Base-by-base conservation (phyloP, 2,113 vertebrate species). In the Danionella cerebrum region DNA sequence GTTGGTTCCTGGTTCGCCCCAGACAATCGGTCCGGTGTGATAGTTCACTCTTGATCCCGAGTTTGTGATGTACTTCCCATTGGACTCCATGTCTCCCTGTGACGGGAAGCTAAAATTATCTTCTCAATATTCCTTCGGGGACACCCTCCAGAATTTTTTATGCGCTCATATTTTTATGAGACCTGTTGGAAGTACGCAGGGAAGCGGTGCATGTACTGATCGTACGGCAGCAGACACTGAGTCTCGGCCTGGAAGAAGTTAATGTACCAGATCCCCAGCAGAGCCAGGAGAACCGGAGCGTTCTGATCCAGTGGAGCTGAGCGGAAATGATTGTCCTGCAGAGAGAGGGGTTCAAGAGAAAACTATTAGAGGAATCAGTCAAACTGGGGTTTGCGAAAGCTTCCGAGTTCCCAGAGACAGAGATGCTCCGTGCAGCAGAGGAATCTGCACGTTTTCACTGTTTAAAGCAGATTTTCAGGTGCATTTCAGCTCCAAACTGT, bases 141-240 rank as follows among this genome's bases (percentile, higher is more conserved):
- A n/a, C n/a, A n/a, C n/a, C n/a, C n/a, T n/a, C n/a, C n/a, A n/a
- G n/a, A n/a, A n/a, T n/a, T n/a, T n/a, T n/a, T n/a, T n/a, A n/a
- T n/a, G n/a, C n/a, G n/a, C n/a, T n/a, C n/a, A n/a, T n/a, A n/a
- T n/a, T n/a, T n/a, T n/a, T n/a, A n/a, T 33, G 29, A 33, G 70
- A 98, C 96, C 96, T 99, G 96, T 82, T 99, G 96, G 85, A 99
- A 99, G 80, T 98, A 99, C n/a, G 96, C 96, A 0, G 95, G 90
- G 8, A 99, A 99, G 65, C 94, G 94, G 76, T 97, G 95, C 90
- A 98, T 89, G 83, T 98, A 98, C 80, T 99, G 96, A 82, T 99
- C 96, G 0, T 99, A 99, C 55, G 96, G 96, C 76, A 99, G 85
- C 76, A 99, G 78, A 4, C 92, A 91, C 0, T 99, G 96, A 0